A percentile compares a stretch with the other conserved stretches of the same genome.
These are phyloP conservation scores for Lasioglossum malachurum DNA, from an alignment of 2,888 invertebrate species.

Conservation along the genomic window DNA sequence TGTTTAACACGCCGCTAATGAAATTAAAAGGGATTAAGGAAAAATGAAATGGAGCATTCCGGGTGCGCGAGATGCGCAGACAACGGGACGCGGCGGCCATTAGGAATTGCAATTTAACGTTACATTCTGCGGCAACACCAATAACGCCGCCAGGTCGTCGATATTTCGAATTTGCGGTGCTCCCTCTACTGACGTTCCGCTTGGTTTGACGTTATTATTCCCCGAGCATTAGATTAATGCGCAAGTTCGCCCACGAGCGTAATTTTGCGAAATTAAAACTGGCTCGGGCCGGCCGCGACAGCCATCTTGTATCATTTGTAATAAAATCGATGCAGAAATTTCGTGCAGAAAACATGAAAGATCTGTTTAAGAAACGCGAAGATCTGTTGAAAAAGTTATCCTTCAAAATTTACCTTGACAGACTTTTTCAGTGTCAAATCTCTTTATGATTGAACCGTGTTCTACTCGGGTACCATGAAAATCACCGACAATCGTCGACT, in stretches of 20 bases:
- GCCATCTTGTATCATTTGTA: background rate
- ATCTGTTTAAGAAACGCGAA: too few relatives aligned
- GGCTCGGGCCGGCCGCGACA: background rate
- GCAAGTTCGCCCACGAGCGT: constrained; percentile 10
- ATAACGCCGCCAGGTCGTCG: constrained; percentile 50
- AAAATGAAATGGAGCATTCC: constrained; percentile 51
- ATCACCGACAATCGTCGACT: too few relatives aligned
- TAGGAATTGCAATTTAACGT: constrained; percentile 61
- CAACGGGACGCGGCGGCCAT: constrained; percentile 37
- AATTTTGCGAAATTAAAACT: constrained; percentile 37
- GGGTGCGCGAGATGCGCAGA: constrained; percentile 14
- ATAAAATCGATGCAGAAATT: background rate
- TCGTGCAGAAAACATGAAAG: too few relatives aligned
- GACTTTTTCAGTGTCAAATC: too few relatives aligned
- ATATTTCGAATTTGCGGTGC: constrained; percentile 56
- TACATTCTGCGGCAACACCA: constrained; percentile 49
- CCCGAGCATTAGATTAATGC: constrained; percentile 46
- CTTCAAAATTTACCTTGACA: too few relatives aligned
- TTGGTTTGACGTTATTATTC: constrained; percentile 48
- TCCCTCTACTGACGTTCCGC: constrained; percentile 31
- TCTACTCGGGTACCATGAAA: too few relatives aligned
- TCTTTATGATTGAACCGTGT: too few relatives aligned
- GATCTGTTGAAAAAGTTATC: too few relatives aligned
- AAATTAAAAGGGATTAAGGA: constrained; percentile 67
- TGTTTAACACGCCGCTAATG: constrained; percentile 51